Conservation (phyloP, 2,797 vertebrate species). For the Acomys russatus region DNA sequence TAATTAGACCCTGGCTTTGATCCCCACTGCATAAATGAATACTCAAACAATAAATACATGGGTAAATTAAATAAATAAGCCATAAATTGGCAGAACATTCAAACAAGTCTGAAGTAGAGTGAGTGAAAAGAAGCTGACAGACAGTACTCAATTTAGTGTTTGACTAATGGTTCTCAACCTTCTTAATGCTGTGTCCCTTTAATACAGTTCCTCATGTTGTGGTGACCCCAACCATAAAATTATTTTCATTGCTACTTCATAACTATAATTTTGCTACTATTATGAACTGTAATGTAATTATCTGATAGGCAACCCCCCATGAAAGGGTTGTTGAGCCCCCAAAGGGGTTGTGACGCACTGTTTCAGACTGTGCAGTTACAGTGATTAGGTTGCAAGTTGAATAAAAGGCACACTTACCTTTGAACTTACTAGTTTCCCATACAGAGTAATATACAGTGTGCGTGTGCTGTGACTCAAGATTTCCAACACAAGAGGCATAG, state of each 20-base stretch:
- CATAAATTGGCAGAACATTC: background rate
- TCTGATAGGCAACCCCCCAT: background rate
- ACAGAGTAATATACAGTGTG: background rate
- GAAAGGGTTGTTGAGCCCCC: background rate
- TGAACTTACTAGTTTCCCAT: background rate
- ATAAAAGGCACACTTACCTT: slow-evolving; percentile 12
- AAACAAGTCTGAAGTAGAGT: slow-evolving; percentile 10
- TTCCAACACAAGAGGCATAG: background rate
- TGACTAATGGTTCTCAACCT: background rate
- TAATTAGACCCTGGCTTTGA: background rate
- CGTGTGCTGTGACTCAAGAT: background rate
- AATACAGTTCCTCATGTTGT: background rate
- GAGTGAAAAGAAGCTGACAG: background rate
- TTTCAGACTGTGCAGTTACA: background rate
- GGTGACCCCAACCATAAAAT: background rate
- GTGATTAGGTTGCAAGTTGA: background rate
- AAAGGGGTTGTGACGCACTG: background rate
- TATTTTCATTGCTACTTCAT: slow-evolving; percentile 1
- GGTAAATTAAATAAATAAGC: background rate
- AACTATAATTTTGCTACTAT: background rate
- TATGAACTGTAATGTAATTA: background rate
- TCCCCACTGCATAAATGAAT: background rate
- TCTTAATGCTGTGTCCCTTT: background rate
- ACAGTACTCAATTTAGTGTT: background rate
- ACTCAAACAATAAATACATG: background rate